Base-by-base conservation (phyloP, 2,888 invertebrate genomes). In the Leptinotarsa rubiginosa region DNA sequence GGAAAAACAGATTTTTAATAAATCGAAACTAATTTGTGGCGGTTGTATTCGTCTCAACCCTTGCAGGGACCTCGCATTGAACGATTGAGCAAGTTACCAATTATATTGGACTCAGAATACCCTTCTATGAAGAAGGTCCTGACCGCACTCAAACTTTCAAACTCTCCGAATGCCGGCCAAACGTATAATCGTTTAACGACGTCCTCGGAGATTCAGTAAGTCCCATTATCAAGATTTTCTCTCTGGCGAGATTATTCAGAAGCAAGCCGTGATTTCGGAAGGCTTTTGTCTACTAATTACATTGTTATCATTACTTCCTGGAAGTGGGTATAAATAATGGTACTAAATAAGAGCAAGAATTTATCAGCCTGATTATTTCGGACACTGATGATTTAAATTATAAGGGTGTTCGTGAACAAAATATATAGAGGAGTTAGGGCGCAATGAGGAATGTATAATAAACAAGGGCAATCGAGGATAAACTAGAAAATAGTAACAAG, bases 261-360 rank as follows among this genome's bases (percentile, higher is more conserved):
- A 41, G 41, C 16, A 31, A 62, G 41, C 62, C 31, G 25, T 56
- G 69, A 69, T 69, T 69, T 69, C 10, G 69, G 68, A 56, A 15
- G 69, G 69, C 56, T 69, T 47, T 56, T 56, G 56, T 69, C 69
- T 56, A 69, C 69, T 69, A 69, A 69, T 69, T 69, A 69, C 56
- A 69, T 69, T 69, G 69, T 69, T 69, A 69, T 69, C 69, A 25
- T 52, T 25, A 16, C 47, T 47, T 47, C 5, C n/a, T 12, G 31
- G 62, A 62, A 62, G n/a, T 62, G 62, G 41, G 62, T 25, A 62
- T 62, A 62, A 62, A 62, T 62, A 62, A 62, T 62, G 62, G 62
- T 62, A 12, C 31, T 62, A 62, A 62, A 41, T 62, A 41, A 31
- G 15, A 62, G 62, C 62, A 12, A 13, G 59, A 25, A 62, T 62